These are phyloP conservation scores for Drosophila mayri DNA, from an alignment of 1,140 invertebrate species.

Conservation along the genomic window DNA sequence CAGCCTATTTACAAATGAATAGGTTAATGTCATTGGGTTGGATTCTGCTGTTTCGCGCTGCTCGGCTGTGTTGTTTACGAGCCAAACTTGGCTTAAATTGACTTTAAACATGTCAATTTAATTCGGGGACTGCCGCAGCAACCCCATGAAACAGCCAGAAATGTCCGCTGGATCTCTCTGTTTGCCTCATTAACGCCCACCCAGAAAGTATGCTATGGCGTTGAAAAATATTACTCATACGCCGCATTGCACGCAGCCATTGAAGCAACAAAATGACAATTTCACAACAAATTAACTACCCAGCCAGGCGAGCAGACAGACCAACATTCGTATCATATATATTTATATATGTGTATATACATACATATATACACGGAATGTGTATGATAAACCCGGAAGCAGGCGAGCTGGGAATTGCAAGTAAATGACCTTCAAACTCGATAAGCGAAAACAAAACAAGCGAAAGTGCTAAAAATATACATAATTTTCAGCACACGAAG, in stretches of 20 bases:
- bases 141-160: constrained; percentile 9
- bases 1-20: constrained; percentile 83
- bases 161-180: neutral
- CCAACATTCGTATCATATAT: constrained; percentile 48
- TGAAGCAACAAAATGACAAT: constrained; percentile 81
- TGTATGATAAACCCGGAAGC: constrained; percentile 52
- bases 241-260: constrained; percentile 78
- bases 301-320: constrained; percentile 58
- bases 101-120: constrained; percentile 82
- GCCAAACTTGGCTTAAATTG: constrained; percentile 69
- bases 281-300: constrained; percentile 80
- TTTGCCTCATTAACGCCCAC: constrained; percentile 58
- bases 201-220: constrained; percentile 44
- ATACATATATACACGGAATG: constrained; percentile 11
- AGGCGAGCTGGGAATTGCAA: constrained; percentile 61
- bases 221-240: constrained; percentile 78
- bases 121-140: constrained; percentile 21
- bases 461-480: constrained; percentile 83
- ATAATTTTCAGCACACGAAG: constrained; percentile 74
- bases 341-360: neutral
- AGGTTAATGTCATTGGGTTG: constrained; percentile 71
- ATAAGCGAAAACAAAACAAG: constrained; percentile 83
- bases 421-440: constrained; percentile 82
- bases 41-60: constrained; percentile 12
- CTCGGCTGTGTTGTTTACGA: constrained; percentile 61